phyloP scores from a whole-genome alignment of 2,113 vertebrate species.

The Urocynchramus pylzowi region DNA sequence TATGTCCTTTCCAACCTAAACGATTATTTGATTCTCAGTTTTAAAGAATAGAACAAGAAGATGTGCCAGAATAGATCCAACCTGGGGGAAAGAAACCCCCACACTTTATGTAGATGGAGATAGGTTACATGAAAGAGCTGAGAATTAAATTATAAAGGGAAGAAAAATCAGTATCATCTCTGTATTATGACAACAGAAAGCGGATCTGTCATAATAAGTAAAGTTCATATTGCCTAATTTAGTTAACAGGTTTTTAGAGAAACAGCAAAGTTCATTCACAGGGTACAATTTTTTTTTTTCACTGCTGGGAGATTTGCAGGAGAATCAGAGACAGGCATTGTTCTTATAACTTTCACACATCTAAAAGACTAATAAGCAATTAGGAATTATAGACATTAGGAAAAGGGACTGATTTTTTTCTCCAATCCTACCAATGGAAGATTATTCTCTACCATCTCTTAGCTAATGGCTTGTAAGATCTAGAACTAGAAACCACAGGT shows the following conservation, averaged over 20 bases:
- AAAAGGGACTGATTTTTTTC: not conserved
- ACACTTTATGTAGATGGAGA: not conserved
- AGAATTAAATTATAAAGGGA: not conserved
- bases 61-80: not conserved
- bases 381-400: not conserved
- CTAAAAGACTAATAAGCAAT: not conserved
- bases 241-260: not conserved
- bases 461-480: not conserved
- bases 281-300: not conserved
- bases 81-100: fast-evolving
- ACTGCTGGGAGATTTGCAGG: not conserved
- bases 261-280: not conserved
- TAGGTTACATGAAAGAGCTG: not conserved
- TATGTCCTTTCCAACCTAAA: not conserved
- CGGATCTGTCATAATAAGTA: not conserved
- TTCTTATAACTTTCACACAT: not conserved
- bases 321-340: not conserved
- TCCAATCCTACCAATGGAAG: not conserved
- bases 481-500: not conserved
- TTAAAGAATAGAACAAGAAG: not conserved
- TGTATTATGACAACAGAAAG: not conserved
- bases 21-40: not conserved
- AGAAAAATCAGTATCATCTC: not conserved
- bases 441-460: not conserved
- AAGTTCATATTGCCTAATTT: not conserved